phyloP scores from a whole-genome alignment of 2,797 vertebrate species.

The Alosa sapidissima region DNA sequence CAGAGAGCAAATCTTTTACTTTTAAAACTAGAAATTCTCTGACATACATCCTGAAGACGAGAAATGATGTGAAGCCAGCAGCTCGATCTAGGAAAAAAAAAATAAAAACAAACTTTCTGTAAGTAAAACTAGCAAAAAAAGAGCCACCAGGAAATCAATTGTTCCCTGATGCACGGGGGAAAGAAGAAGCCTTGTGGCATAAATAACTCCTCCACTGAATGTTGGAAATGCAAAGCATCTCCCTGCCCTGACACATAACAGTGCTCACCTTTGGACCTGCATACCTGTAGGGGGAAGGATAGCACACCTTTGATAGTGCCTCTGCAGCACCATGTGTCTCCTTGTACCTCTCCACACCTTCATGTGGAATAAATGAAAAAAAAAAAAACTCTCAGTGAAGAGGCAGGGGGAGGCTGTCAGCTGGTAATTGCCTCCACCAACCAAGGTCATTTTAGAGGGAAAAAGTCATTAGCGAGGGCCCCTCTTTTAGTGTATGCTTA shows the following conservation, averaged over 20 bases:
- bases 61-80: neutral
- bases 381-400: neutral
- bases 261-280: slow-evolving; percentile 41
- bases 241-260: neutral
- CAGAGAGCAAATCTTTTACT: neutral
- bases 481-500: slow-evolving; percentile 52
- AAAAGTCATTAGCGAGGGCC: slow-evolving; percentile 52
- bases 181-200: neutral
- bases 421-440: slow-evolving; percentile 50
- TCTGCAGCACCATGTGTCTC: slow-evolving; percentile 32
- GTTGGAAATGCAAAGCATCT: neutral
- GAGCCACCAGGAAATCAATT: slow-evolving; percentile 1
- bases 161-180: neutral
- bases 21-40: neutral
- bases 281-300: slow-evolving; percentile 9
- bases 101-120: neutral
- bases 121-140: neutral
- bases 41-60: neutral
- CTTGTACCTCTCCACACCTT: slow-evolving; percentile 36
- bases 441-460: slow-evolving; percentile 56
- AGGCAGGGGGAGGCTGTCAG: slow-evolving; percentile 17
- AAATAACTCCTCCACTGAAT: neutral
- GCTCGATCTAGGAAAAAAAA: neutral
- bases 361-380: neutral
- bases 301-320: slow-evolving; percentile 22